These are phyloP conservation scores for Neodiprion virginianus DNA, from an alignment of 1,140 invertebrate genomes.

Conservation along the genomic window DNA sequence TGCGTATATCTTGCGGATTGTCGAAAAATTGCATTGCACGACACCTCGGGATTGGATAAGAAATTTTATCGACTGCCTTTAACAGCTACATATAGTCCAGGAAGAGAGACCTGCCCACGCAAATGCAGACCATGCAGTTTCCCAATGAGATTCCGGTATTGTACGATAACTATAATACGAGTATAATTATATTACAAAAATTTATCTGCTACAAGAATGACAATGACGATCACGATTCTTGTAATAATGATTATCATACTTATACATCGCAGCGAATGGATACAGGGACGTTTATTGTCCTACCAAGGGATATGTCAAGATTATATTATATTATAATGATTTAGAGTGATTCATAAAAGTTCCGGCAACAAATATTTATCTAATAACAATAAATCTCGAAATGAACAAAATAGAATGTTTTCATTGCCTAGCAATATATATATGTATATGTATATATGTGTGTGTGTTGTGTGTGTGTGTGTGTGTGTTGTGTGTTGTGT, in stretches of 20 bases:
- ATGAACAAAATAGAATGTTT: not conserved
- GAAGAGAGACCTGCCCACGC: no score
- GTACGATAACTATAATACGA: slow-evolving; percentile 20
- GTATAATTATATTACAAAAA: slow-evolving; percentile 16
- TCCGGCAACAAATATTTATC: not conserved
- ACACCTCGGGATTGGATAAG: no score
- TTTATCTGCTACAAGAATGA: slow-evolving; percentile 34
- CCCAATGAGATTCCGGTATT: slow-evolving; percentile 4
- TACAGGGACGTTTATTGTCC: slow-evolving; percentile 31
- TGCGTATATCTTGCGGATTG: no score
- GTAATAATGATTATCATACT: slow-evolving; percentile 36
- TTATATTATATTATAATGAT: slow-evolving; percentile 51
- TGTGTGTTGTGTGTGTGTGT: no score
- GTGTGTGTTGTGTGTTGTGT: no score
- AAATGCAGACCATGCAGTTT: no score
- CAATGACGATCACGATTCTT: slow-evolving; percentile 38
- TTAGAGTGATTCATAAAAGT: slow-evolving; percentile 31
- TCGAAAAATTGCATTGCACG: no score
- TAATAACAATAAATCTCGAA: not conserved
- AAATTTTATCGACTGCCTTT: no score
- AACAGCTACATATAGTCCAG: no score
- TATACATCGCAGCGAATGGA: slow-evolving; percentile 3
- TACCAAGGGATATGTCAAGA: slow-evolving; percentile 36
- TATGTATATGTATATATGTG: no score
- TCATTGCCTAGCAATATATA: no score